Base-by-base conservation (phyloP, 2,888 invertebrate species). In the Dermolepida albohirtum region DNA sequence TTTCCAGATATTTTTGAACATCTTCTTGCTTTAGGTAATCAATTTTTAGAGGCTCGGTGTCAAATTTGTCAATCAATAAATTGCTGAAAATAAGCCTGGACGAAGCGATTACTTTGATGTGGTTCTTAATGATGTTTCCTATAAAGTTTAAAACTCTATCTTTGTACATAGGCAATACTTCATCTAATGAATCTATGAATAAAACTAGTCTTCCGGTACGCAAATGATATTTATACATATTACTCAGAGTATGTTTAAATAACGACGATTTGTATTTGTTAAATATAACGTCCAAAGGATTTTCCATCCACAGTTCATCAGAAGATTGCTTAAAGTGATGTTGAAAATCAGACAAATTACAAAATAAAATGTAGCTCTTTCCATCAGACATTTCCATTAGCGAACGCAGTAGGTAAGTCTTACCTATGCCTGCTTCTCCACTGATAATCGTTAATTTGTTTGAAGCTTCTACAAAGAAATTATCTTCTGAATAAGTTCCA, bases 101-200 rank as follows among this genome's bases (percentile, higher is more conserved):
- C 5, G 57, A 57, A 5, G 44, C 57, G 17, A 57, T 57, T 44
- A 57, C 29, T 40, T 43, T 22, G n/a, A 43, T 43, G 27, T 57
- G 43, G 7, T 1, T 57, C 43, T 57, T 11, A 11, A 11, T 10
- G 22, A 57, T 16, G 5, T 16, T n/a, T 43, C 14, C 43, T 7
- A 57, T n/a, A 40, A 43, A 57, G 2, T 57, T 12, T 2, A 57
- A 44, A 5, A 43, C 57, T 57, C 43, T 43, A 4, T 17, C 7
- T 12, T 43, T 22, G n/a, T 57, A 43, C 43, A 57, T 43, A 5
- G 57, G 57, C 10, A 57, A 22, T 43, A 57, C 22, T 44, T 57
- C 57, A 29, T 57, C 57, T 8, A 57, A 57, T 8, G 57, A 57
- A 22, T 57, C 57, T 12, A 57, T 43, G 12, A 40, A 43, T 12